A percentile compares a stretch with the other conserved stretches of the same genome.
Evolutionary conservation across 2,888 invertebrate genomes (phyloP).

Genomic region (Ashinkailepas kermadecensis): DNA sequence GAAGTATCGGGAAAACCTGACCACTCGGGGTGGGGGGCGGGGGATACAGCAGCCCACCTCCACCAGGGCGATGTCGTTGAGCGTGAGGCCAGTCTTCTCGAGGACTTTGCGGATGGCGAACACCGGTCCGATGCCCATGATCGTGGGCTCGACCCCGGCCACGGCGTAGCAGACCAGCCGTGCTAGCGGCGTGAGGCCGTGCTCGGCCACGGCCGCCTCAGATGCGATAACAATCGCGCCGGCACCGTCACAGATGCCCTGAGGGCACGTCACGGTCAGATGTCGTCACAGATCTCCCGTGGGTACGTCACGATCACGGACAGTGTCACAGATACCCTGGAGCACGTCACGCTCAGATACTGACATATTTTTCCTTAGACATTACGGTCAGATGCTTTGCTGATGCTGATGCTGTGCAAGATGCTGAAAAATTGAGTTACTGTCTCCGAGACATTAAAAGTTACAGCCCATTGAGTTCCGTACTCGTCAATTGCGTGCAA

Average conservation of each 20-base stretch:
- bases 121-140: slow-evolving; percentile 97
- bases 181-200: slow-evolving; percentile 79
- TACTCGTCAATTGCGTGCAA: too few species aligned
- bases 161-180: slow-evolving; percentile 83
- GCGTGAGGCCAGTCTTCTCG: slow-evolving; percentile 63
- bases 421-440: too few species aligned
- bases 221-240: slow-evolving; percentile 82
- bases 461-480: too few species aligned
- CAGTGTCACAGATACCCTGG: too few species aligned
- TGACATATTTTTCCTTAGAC: too few species aligned
- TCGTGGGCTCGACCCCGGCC: slow-evolving; percentile 91
- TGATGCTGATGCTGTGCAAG: too few species aligned
- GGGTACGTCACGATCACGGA: too few species aligned
- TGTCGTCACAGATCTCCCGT: too few species aligned
- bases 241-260: slow-evolving; percentile 98
- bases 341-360: too few species aligned
- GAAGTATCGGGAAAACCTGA: too few species aligned
- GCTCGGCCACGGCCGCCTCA: slow-evolving; percentile 74
- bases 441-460: too few species aligned
- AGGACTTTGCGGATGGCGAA: slow-evolving; percentile 83
- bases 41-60: slow-evolving; percentile 55
- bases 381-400: too few species aligned
- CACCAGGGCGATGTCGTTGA: slow-evolving; percentile 83
- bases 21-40: background rate
- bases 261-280: background rate